Evolutionary conservation across 2,888 invertebrate species (phyloP), one percentile per base, ranked within the genome.

Genomic region (Callyntrura guangdongensis): DNA sequence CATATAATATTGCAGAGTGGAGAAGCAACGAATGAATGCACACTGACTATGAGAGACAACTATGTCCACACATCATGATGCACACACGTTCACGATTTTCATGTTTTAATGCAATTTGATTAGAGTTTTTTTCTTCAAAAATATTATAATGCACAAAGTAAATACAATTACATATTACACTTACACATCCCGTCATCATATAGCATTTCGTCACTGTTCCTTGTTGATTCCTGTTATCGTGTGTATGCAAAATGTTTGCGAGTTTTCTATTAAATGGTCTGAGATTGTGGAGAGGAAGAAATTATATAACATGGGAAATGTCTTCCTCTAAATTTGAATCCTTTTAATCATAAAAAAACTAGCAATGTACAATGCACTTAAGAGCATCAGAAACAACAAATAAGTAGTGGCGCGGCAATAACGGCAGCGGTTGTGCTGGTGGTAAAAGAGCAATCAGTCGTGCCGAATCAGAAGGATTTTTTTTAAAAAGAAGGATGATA

Each of bases 81-180:
- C 27, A 67, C 36, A 36, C 36, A 36, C 36, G 36, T 36, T 36
- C 36, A 36, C 64, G 11, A 67, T 12, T 22, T 59, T 6, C 64
- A 25, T 67, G 64, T 67, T 67, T 67, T 67, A 67, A 67, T 12
- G 27, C 27, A 67, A 67, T 67, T 67, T 67, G 25, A 67, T 27
- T 27, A 12, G 4, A 25, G 12, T 12, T 11, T 14, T 67, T 67
- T 12, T 11, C 1, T 67, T 67, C 22, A 14, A 27, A 67, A 27
- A 25, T 12, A 14, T 22, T 67, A 27, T 12, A 12, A 67, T 36
- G 36, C 6, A 59, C 59, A 59, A 59, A 59, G 27, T 12, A 25
- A 27, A 27, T 27, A 67, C 27, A 67, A 27, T 67, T 67, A 12
- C 14, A 14, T 59, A 36, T 36, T 36, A 36, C n/a, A n/a, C n/a